Percentiles rank a stretch among this genome's conserved stretches.
phyloP scores from a whole-genome alignment of 2,888 invertebrate species.

The Leptinotarsa juncta region DNA sequence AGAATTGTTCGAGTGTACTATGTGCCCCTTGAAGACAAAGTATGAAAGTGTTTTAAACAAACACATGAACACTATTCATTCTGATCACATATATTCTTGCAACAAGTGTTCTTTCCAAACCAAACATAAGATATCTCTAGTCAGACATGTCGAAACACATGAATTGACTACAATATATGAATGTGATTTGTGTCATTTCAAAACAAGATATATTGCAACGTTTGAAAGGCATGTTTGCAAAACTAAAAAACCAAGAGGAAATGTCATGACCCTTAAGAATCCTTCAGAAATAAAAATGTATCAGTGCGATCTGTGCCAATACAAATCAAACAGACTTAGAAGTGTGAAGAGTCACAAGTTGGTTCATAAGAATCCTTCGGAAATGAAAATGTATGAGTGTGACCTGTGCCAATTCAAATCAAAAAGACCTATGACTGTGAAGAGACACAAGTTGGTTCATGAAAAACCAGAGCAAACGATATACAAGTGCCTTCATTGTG shows the following conservation, averaged over 20 bases:
- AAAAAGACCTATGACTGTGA: not conserved
- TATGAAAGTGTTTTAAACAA: not conserved
- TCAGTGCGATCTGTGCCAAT: not conserved
- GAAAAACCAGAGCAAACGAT: not conserved
- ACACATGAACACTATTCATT: slow-evolving; percentile 21
- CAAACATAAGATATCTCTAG: slow-evolving; percentile 20
- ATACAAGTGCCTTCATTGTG: slow-evolving; percentile 6
- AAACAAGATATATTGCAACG: not conserved
- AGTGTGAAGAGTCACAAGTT: not conserved
- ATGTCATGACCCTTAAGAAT: too few species aligned
- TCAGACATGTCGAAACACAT: slow-evolving; percentile 10
- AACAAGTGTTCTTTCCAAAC: slow-evolving; percentile 15
- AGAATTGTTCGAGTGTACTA: slow-evolving; percentile 7
- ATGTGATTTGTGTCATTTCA: slow-evolving; percentile 13
- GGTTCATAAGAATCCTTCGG: not conserved
- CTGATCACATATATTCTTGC: slow-evolving; percentile 15
- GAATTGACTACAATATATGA: not conserved
- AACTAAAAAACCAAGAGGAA: not conserved
- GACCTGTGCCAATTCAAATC: not conserved
- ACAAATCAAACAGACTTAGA: not conserved
- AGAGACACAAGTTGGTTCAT: not conserved
- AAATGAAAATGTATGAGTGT: not conserved
- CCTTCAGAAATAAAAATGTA: not conserved
- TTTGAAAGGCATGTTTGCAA: slow-evolving; percentile 18
- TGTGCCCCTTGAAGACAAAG: slow-evolving; percentile 14